Percentiles rank a stretch among this genome's conserved stretches.
phyloP scores from a whole-genome alignment of 2,797 vertebrate species.

The Anableps anableps region DNA sequence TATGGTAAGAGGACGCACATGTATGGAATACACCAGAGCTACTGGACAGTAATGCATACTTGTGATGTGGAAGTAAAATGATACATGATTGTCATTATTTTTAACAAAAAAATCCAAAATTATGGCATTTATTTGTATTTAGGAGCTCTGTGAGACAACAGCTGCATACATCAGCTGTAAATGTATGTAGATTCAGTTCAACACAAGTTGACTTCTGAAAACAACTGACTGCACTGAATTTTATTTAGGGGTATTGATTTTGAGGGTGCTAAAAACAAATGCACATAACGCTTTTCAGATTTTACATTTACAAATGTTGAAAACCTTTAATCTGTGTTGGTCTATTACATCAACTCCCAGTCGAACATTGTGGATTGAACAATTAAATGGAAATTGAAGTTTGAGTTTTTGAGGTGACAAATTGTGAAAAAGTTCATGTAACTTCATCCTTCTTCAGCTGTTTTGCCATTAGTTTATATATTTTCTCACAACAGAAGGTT shows the following conservation, averaged over 20 bases:
- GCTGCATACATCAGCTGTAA: too few relatives aligned
- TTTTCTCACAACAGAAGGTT: background rate
- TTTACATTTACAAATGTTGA: background rate
- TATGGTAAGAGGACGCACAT: conserved; percentile 86
- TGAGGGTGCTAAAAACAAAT: background rate
- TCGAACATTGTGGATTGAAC: background rate
- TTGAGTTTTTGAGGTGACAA: background rate
- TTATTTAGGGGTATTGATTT: background rate
- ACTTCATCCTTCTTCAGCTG: conserved; percentile 14
- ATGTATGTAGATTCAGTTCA: too few relatives aligned
- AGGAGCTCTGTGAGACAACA: background rate
- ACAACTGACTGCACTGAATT: background rate
- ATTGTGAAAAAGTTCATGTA: background rate
- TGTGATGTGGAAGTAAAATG: background rate
- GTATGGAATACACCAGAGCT: conserved; percentile 57
- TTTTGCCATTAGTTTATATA: conserved; percentile 4
- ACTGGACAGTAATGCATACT: conserved; percentile 5
- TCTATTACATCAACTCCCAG: background rate
- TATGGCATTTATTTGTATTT: background rate
- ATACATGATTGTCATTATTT: background rate
- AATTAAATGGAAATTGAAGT: background rate
- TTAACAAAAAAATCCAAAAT: background rate
- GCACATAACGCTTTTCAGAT: background rate
- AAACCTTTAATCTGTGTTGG: background rate
- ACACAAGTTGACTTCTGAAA: background rate